Conservation (phyloP, 2,888 invertebrate genomes). For the Temnothorax ravouxi region DNA sequence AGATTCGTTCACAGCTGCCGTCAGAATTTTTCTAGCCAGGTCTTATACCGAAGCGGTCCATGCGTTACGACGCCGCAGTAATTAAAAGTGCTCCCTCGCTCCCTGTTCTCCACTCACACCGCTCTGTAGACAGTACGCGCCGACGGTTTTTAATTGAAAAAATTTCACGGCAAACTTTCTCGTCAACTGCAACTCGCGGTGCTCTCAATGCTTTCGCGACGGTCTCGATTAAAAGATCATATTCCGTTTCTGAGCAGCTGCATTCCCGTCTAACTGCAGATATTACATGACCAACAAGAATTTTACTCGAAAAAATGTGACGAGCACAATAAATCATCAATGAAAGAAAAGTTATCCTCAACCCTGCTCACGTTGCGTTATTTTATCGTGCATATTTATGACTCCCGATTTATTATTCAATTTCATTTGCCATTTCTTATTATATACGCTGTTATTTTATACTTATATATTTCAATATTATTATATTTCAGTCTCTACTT, state of each 20-base stretch:
- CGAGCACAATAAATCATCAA: not conserved
- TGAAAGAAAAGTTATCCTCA: not conserved
- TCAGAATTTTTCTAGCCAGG: conserved; percentile 76
- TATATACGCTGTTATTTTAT: not conserved
- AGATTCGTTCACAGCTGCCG: conserved; percentile 70
- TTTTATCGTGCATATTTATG: not conserved
- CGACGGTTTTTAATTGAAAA: conserved; percentile 84
- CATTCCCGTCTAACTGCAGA: not conserved
- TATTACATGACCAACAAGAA: not conserved
- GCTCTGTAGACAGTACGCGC: conserved; percentile 70
- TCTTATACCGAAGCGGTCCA: conserved; percentile 77
- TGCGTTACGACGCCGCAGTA: conserved; percentile 84
- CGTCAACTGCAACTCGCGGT: conserved; percentile 57
- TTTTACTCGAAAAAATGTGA: not conserved
- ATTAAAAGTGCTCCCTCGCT: conserved; percentile 81
- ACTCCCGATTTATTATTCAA: not conserved
- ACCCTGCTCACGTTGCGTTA: not conserved
- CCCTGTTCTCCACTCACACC: conserved; percentile 48
- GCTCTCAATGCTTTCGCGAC: conserved; percentile 58
- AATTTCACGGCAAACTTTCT: conserved; percentile 82
- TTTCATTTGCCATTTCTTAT: conserved; percentile 1
- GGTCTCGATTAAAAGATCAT: conserved; percentile 50
- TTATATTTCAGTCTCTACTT: not conserved
- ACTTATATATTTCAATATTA: conserved; percentile 3
- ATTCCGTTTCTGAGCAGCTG: conserved; percentile 8